Evolutionary conservation across 2,797 vertebrate genomes (phyloP), one percentile per base, ranked within the genome.

Genomic region (Tangara arthus): DNA sequence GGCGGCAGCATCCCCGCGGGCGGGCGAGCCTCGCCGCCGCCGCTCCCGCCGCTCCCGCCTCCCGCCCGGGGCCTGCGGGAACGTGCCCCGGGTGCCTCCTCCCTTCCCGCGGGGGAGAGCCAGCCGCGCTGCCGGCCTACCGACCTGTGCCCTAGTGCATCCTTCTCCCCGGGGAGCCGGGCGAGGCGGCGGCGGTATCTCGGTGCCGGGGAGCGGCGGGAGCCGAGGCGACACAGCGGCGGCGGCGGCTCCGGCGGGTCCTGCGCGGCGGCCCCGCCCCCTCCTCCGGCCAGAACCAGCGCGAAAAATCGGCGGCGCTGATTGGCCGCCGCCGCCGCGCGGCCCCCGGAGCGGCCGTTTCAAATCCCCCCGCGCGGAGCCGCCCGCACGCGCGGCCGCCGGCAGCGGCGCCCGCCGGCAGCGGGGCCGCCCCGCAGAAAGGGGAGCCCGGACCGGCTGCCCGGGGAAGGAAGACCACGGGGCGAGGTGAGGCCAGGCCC

Each of bases 281-380:
- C 96, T 96, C 90, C 96, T 94, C 95, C 96, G 94, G 97, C 98
- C 98, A 98, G 98, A 97, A 98, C 98, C 99, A 99, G 99, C 99
- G 99, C 99, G 98, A 99, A 99, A 99, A 99, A 99, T 98, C 97
- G 98, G 97, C 95, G 98, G 96, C 98, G 98, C 98, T 98, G 98
- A 99, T 99, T 99, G 99, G 99, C 95, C 97, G 98, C 89, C 89
- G 97, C 98, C 96, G 50, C 96, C 96, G 94, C 93, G 96, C 95
- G 93, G 97, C 97, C 95, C 96, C 98, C 96, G 98, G 98, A 98
- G 98, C 98, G 98, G 98, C 97, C 98, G 98, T 98, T 99, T 99
- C 98, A 99, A 99, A 99, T 97, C 97, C 95, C 92, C 95, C 95
- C 81, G 96, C 93, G 76, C 86, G 75, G 73, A 79, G 75, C 79